Evolutionary conservation across 2,797 vertebrate genomes (phyloP).

Genomic region (Arctocebus calabarensis): DNA sequence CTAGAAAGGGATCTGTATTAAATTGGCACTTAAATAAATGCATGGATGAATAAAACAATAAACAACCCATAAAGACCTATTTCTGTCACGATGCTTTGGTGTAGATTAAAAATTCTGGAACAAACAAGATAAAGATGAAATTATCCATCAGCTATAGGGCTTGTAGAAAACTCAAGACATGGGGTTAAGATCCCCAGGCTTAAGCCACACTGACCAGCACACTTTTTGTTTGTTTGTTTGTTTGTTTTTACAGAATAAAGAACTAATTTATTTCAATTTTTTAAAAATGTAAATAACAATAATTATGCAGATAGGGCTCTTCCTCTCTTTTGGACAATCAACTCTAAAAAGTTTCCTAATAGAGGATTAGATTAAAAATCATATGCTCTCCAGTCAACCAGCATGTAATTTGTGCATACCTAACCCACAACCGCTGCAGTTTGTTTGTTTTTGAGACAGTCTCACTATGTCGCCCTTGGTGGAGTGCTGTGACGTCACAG

Average conservation of each 20-base stretch:
- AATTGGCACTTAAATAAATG: background rate
- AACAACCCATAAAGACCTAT: background rate
- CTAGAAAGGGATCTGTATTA: background rate
- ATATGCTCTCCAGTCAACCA: slow-evolving; percentile 5
- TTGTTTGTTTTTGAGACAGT: no score
- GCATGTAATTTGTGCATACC: slow-evolving; percentile 31
- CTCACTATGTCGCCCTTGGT: no score
- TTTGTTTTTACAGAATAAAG: no score
- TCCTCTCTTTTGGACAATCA: background rate
- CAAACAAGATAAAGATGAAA: background rate
- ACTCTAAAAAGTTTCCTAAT: background rate
- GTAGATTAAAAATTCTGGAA: background rate
- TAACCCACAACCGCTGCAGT: background rate
- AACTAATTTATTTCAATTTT: slow-evolving; percentile 47
- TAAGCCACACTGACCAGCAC: background rate
- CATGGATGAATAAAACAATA: background rate
- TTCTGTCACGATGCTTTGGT: background rate
- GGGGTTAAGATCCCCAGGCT: background rate
- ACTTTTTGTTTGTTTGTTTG: background rate
- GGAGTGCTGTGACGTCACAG: no score
- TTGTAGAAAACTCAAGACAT: background rate
- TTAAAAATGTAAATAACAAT: slow-evolving; percentile 40
- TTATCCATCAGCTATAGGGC: background rate
- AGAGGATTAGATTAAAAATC: slow-evolving; percentile 1
- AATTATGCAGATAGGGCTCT: slow-evolving; percentile 28